Conservation (phyloP, 1,140 invertebrate species). For the Papilio glaucus region DNA sequence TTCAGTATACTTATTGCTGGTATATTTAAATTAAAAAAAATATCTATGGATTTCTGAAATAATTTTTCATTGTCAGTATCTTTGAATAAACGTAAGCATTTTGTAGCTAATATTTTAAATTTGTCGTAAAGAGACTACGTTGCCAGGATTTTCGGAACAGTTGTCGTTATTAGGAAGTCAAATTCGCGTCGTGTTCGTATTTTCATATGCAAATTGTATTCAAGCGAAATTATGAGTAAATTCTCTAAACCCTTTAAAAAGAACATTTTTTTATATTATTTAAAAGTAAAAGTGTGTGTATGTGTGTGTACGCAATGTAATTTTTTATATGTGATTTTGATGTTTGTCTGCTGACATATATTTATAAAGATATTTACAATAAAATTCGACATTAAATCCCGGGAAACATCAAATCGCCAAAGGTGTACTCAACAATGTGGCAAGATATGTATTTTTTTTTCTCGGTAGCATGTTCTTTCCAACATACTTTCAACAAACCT, state of each 20-base stretch:
- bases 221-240: constrained; percentile 24
- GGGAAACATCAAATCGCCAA: too few relatives aligned
- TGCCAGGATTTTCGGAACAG: constrained; percentile 20
- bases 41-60: background rate
- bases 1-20: too few relatives aligned
- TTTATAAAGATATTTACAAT: too few relatives aligned
- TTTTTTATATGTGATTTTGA: too few relatives aligned
- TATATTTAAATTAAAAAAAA: too few relatives aligned
- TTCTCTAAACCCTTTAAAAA: constrained; percentile 4
- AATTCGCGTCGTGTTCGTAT: constrained; percentile 31
- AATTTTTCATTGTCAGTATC: background rate
- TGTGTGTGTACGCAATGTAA: too few relatives aligned
- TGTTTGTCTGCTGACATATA: too few relatives aligned
- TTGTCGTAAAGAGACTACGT: constrained; percentile 23
- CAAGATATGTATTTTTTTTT: too few relatives aligned
- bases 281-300: background rate
- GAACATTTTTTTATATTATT: background rate
- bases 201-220: constrained; percentile 33
- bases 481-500: too few relatives aligned
- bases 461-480: too few relatives aligned
- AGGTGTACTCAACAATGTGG: too few relatives aligned
- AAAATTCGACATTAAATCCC: too few relatives aligned
- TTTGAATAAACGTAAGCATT: background rate
- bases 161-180: constrained; percentile 31
- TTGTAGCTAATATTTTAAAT: background rate